Conservation (phyloP, 2,113 vertebrate genomes). For the Aphyosemion australe region DNA sequence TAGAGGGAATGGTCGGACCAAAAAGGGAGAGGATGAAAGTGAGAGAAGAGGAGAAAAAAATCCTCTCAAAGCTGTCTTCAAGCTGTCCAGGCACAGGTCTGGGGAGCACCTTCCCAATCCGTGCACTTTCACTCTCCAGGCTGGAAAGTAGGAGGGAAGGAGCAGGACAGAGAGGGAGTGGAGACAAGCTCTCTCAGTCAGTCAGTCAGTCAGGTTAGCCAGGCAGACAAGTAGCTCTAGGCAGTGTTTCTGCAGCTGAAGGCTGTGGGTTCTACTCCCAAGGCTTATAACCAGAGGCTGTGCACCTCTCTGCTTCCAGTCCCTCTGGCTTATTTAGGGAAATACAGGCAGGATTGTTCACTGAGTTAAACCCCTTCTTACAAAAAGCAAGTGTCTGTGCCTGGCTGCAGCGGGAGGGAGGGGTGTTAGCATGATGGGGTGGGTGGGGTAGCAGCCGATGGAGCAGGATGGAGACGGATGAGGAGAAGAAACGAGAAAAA, state of each 20-base stretch:
- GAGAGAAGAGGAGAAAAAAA: conserved; percentile 41
- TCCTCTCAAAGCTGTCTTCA: conserved; percentile 72
- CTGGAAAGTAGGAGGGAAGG: conserved; percentile 81
- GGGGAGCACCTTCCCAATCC: conserved; percentile 81
- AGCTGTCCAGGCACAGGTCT: conserved; percentile 76
- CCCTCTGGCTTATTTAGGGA: conserved; percentile 78
- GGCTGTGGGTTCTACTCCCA: conserved; percentile 63
- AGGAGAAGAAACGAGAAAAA: conserved; percentile 44
- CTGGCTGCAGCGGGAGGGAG: conserved; percentile 66
- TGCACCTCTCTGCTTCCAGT: conserved; percentile 75
- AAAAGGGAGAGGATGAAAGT: conserved; percentile 29
- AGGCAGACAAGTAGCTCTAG: conserved; percentile 50
- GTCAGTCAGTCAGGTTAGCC: conserved; percentile 41
- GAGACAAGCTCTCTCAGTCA: conserved; percentile 53
- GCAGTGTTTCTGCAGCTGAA: conserved; percentile 58
- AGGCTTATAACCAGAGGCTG: conserved; percentile 78
- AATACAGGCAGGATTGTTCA: conserved; percentile 80
- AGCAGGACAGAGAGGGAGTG: conserved; percentile 65
- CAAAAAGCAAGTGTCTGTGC: conserved; percentile 79
- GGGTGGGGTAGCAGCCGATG: conserved; percentile 67
- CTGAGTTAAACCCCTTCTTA: conserved; percentile 69
- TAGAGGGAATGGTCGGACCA: conserved; percentile 19
- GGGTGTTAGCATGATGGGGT: conserved; percentile 76
- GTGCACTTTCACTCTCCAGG: conserved; percentile 72
- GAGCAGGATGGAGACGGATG: conserved; percentile 67